Evolutionary conservation across 2,888 invertebrate genomes (phyloP), one percentile per base, ranked within the genome.

Genomic region (Hypsopygia costalis): DNA sequence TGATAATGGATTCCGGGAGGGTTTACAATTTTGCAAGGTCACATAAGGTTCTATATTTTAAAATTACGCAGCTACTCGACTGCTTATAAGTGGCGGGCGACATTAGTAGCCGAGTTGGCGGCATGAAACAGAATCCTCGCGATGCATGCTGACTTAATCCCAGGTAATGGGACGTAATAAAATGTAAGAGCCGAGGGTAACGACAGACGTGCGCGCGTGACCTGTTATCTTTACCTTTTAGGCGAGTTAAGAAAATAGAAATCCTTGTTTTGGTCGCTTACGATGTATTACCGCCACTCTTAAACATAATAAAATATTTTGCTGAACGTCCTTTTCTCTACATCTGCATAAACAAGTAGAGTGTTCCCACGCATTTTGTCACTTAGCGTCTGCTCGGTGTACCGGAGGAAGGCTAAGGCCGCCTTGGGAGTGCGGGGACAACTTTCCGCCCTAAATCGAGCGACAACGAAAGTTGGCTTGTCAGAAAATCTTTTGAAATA

Each of bases 141-240:
- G 67, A 75, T 78, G 75, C 75, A 79, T 76, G 74, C 69, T 58
- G 76, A 73, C 79, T 81, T 83, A 82, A 83, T 83, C 77, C 73
- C 71, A 73, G 78, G 81, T 83, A 82, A 85, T 81, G 80, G 76
- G 70, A 63, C 63, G 74, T 77, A 81, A 82, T 85, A 85, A 85
- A 86, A 83, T 81, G 83, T 82, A 82, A 82, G 81, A 82, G 82
- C 69, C 73, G 66, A 71, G 64, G 70, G 75, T 81, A 80, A 82
- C 78, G 81, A 74, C 78, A 80, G 78, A 81, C 82, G 82, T 80
- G 78, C 77, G 80, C 74, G 60, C 83, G 83, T 85, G 81, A 82
- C 81, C 77, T 71, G 76, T 66, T 81, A 78, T 75, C 78, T 75
- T 62, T 61, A 66, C 63, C 74, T 74, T 67, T 64, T 58, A 64